These are phyloP conservation scores for Watsonalla binaria DNA, from an alignment of 2,888 invertebrate species.

Conservation along the genomic window DNA sequence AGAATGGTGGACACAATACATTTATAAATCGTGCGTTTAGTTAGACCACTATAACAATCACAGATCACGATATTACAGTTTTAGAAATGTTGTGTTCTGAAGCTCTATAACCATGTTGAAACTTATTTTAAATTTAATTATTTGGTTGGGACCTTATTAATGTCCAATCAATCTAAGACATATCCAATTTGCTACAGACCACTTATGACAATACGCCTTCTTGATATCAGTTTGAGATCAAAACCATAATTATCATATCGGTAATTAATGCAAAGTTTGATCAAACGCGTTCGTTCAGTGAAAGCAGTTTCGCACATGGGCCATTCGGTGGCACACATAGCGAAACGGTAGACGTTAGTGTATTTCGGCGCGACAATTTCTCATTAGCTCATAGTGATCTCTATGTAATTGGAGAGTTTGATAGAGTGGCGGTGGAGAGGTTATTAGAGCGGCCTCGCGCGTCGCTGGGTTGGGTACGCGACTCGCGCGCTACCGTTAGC, in stretches of 20 bases:
- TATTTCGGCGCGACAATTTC: slow-evolving; percentile 44
- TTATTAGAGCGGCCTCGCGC: slow-evolving; percentile 33
- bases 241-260: slow-evolving; percentile 44
- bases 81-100: too few relatives aligned
- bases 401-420: slow-evolving; percentile 17
- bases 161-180: not conserved
- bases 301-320: slow-evolving; percentile 64
- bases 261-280: slow-evolving; percentile 54
- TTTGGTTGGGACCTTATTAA: not conserved
- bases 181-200: not conserved
- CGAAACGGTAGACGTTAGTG: slow-evolving; percentile 34
- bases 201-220: slow-evolving; percentile 10
- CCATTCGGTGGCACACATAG: slow-evolving; percentile 37
- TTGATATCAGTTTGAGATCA: slow-evolving; percentile 26
- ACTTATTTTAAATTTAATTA: not conserved
- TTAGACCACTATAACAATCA: not conserved
- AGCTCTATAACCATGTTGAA: too few relatives aligned
- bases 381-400: slow-evolving; percentile 30
- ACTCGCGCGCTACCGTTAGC: slow-evolving; percentile 54
- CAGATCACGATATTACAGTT: not conserved
- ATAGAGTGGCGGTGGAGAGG: slow-evolving; percentile 22
- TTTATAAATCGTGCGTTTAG: not conserved
- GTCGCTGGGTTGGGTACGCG: slow-evolving; percentile 25
- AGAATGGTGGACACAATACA: not conserved
- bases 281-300: slow-evolving; percentile 54